Conservation (phyloP, 2,113 vertebrate genomes). For the Semnopithecus entellus region DNA sequence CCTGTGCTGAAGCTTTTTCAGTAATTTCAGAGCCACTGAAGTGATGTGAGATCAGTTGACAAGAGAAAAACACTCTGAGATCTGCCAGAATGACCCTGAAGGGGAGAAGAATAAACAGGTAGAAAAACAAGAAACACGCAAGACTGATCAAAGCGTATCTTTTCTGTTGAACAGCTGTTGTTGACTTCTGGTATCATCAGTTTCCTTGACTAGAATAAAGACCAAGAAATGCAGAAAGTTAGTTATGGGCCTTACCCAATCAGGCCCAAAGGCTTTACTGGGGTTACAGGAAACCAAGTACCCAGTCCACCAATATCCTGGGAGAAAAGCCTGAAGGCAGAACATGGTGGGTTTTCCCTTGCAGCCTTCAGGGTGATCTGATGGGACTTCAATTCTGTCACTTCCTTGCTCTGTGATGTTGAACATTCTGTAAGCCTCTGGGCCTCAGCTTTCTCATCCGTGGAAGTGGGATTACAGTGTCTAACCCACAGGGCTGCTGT, state of each 20-base stretch:
- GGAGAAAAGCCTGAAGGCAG: neutral
- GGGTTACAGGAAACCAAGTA: neutral
- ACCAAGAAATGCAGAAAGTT: neutral
- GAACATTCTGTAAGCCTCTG: neutral
- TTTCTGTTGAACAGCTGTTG: neutral
- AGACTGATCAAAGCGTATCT: neutral
- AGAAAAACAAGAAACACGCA: neutral
- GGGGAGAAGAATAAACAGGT: neutral
- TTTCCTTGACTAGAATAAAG: neutral
- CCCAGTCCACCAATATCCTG: no score
- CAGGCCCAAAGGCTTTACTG: neutral
- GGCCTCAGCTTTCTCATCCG: neutral
- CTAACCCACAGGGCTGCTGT: neutral
- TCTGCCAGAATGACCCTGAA: neutral
- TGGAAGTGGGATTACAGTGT: neutral
- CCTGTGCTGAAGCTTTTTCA: neutral
- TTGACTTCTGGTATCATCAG: neutral
- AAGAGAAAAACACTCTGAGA: neutral
- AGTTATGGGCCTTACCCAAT: neutral
- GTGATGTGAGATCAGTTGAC: neutral
- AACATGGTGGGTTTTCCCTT: neutral
- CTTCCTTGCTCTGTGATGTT: conserved; percentile 64
- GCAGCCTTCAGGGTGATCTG: neutral
- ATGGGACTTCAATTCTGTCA: conserved; percentile 34
- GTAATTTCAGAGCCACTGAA: neutral